A percentile compares a stretch with the other conserved stretches of the same genome.
Conservation (phyloP, 2,888 invertebrate species). For the Ichneumoninae sp. region DNA sequence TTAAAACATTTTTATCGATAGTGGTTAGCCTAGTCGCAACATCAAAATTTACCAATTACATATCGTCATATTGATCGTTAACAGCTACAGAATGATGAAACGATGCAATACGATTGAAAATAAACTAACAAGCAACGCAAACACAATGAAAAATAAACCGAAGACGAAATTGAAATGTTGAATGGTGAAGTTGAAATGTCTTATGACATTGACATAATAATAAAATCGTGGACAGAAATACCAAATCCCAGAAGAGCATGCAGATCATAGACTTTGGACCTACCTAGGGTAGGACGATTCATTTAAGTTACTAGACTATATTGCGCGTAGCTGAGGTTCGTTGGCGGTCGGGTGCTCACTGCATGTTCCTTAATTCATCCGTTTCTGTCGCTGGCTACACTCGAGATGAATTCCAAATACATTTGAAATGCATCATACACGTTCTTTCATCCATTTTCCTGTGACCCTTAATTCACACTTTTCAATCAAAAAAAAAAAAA, state of each 20-base stretch:
- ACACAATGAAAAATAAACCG: background rate
- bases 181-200: background rate
- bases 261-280: slow-evolving; percentile 57
- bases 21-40: background rate
- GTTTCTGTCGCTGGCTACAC: background rate
- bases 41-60: background rate
- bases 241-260: slow-evolving; percentile 50
- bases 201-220: background rate
- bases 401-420: background rate
- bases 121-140: background rate
- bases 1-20: background rate
- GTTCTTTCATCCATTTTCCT: no score
- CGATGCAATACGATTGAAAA: background rate
- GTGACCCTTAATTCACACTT: no score
- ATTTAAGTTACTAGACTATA: slow-evolving; percentile 4
- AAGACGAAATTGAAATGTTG: no score
- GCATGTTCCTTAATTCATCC: background rate
- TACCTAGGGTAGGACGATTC: slow-evolving; percentile 54
- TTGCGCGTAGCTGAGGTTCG: background rate
- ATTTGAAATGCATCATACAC: no score
- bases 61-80: background rate
- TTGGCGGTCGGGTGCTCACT: background rate
- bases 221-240: slow-evolving; percentile 3
- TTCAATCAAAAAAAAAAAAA: no score
- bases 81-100: background rate